Base-by-base conservation (phyloP, 2,888 invertebrate species). In the Coenonympha arcania region DNA sequence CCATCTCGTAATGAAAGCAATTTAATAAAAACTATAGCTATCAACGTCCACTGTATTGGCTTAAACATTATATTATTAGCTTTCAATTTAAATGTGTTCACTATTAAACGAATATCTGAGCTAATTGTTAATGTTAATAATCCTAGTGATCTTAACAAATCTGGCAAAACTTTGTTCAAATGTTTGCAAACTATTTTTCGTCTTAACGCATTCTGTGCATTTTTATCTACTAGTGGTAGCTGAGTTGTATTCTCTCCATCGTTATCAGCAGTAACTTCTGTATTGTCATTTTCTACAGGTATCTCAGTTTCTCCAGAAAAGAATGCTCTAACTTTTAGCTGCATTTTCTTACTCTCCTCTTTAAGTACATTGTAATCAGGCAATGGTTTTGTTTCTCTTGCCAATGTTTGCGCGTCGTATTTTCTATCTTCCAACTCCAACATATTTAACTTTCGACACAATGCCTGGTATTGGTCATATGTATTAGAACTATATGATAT, bases 21-120 rank as follows among this genome's bases (percentile, higher is more conserved):
- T 73, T 91, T 90, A 16, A 93, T 87, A 31, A 93, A 82, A 31
- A 93, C 77, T n/a, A 93, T 78, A 3, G 90, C 88, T 50, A 93
- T 89, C 19, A 93, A 75, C 52, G 87, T 91, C 93, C 93, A 93
- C 62, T 92, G 90, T 9, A 87, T 77, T 0, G 91, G 91, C 69
- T 90, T 92, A 64, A 93, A 92, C 65, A 90, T 88, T 24, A 94
- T 90, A 67, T 93, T 94, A 59, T 90, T 85, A 1, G 92, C 89
- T 59, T 89, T 89, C 40, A 93, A 79, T 56, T 89, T 89, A 64
- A 92, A 91, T 22, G 91, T 91, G 56, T 87, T 88, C 0, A 91
- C 87, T 43, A 92, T 75, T 40, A 79, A 63, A 26, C 82, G 71
- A 0, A 89, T 71, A 63, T 89, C 88, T 0, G 77, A 69, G 59